Base-by-base conservation (phyloP, 2,888 invertebrate genomes). In the Stenotaenia linearis region DNA sequence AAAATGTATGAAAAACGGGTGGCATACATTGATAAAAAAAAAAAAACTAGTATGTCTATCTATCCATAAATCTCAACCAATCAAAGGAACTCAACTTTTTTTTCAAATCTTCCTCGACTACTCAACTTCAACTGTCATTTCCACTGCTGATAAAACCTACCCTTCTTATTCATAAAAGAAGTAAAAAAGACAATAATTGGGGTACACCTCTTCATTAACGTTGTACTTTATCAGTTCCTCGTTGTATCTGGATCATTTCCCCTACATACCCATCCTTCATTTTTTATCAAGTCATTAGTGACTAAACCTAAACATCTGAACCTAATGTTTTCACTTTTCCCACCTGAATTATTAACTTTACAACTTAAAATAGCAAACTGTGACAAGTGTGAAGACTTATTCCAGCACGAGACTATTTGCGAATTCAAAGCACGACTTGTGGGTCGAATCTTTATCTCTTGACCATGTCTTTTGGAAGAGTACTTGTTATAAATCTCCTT, bases 361-460 rank as follows among this genome's bases (percentile, higher is more conserved):
- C 69, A 69, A 23, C 28, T 28, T 69, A 69, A 69, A 69, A 69
- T 69, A 69, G 69, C 69, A 69, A 69, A 69, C 25, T 69, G 69
- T 69, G 69, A 69, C 69, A 69, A 69, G 69, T 69, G 69, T 28
- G 28, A 69, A 69, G 69, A 69, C 69, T 69, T 69, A 69, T 69
- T 69, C 69, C 69, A 12, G 69, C 69, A 69, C 25, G 1, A 25
- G 28, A 25, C 69, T 69, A 12, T 28, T 69, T 69, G 69, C 69
- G 69, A 69, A 69, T 69, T 69, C 69, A 69, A 69, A 28, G 25
- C 69, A 69, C 69, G 69, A 69, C 69, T 69, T 69, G 69, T 69
- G 69, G 69, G 69, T 69, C 69, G 69, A 69, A 69, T 69, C 69
- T 69, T 69, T 69, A 69, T 69, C 69, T 69, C 69, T 69, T 69